Percentiles rank a stretch among this genome's conserved stretches.
Conservation (phyloP, 2,113 vertebrate genomes). For the Dicentrarchus labrax region DNA sequence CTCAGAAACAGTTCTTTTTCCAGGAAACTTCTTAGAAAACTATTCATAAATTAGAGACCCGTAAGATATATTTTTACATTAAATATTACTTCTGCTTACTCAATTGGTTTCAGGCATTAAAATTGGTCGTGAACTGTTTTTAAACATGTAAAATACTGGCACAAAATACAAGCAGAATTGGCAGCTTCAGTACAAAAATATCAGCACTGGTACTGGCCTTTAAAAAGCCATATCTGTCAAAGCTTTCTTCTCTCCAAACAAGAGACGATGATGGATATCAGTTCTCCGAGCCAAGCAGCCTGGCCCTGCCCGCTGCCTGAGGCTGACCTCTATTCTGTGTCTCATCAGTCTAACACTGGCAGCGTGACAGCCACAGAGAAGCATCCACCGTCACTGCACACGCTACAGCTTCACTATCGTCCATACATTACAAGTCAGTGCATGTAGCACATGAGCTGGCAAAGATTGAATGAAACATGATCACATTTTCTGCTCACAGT, state of each 20-base stretch:
- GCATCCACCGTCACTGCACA: slow-evolving; percentile 19
- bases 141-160: background rate
- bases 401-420: background rate
- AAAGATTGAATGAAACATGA: background rate
- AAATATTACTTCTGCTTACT: background rate
- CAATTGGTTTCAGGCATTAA: background rate
- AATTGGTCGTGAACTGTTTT: no score
- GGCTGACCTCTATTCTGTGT: slow-evolving; percentile 64
- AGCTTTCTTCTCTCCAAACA: slow-evolving; percentile 19
- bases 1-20: no score
- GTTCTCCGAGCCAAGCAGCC: slow-evolving; percentile 10
- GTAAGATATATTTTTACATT: no score
- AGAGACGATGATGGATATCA: slow-evolving; percentile 33
- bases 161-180: background rate
- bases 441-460: no score
- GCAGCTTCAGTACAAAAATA: background rate
- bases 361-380: slow-evolving; percentile 30
- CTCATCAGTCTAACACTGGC: slow-evolving; percentile 46
- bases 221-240: slow-evolving; percentile 1
- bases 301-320: slow-evolving; percentile 32
- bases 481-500: background rate
- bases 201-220: background rate
- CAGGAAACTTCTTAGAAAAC: background rate
- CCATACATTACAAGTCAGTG: background rate
- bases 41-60: no score